These are phyloP conservation scores for Arenaria interpres DNA, from an alignment of 2,113 vertebrate species.

Conservation along the genomic window DNA sequence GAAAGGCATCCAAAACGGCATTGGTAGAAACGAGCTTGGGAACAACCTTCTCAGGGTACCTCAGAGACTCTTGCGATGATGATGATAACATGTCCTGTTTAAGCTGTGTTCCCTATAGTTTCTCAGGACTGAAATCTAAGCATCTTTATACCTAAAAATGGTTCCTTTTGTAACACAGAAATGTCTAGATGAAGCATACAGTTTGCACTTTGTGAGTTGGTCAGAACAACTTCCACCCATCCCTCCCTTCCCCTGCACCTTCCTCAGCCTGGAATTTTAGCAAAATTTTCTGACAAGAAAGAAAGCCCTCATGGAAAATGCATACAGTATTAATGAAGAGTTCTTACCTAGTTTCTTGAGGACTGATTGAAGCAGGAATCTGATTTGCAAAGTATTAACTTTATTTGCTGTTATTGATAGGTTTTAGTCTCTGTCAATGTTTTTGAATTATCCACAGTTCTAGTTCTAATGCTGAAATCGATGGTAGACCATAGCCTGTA, in stretches of 20 bases:
- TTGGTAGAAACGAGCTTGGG: not conserved
- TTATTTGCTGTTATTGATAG: not conserved
- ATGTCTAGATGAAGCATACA: not conserved
- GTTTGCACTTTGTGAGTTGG: not conserved
- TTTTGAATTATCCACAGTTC: not conserved
- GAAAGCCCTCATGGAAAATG: not conserved
- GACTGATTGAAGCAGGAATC: not conserved
- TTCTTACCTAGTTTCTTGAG: not conserved
- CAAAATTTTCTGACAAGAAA: not conserved
- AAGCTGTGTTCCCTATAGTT: not conserved
- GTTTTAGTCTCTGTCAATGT: not conserved
- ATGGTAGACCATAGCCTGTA: not conserved
- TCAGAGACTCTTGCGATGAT: not conserved
- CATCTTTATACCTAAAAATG: not conserved
- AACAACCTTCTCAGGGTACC: not conserved
- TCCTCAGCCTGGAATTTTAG: not conserved
- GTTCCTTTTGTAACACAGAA: not conserved
- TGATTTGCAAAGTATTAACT: not conserved
- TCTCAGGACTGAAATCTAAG: not conserved
- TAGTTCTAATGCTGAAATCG: not conserved
- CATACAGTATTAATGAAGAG: not conserved
- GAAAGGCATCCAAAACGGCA: not conserved
- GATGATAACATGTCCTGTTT: not conserved
- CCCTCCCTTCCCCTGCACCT: fast-evolving
- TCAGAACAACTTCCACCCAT: not conserved